Evolutionary conservation across 2,888 invertebrate genomes (phyloP).

Genomic region (Idaea biselata): DNA sequence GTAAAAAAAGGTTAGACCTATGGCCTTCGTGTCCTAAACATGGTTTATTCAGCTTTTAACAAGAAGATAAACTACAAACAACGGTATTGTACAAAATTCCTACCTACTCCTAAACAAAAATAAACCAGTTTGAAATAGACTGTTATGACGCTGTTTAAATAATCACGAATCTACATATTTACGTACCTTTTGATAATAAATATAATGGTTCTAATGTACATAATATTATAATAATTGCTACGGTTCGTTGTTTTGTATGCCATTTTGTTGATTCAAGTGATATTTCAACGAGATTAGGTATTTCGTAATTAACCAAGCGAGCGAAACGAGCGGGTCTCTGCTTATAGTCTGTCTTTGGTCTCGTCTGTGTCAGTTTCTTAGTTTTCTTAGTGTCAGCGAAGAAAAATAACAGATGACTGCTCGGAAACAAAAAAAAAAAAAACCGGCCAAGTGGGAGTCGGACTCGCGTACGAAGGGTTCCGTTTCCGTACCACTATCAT

Average conservation of each 20-base stretch:
- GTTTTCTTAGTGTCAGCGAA: too few relatives aligned
- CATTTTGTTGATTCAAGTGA: neutral
- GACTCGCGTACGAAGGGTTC: too few relatives aligned
- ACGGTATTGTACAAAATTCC: neutral
- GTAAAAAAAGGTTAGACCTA: too few relatives aligned
- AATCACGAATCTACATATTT: neutral
- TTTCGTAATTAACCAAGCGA: neutral
- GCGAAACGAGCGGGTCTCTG: too few relatives aligned
- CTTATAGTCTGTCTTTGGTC: too few relatives aligned
- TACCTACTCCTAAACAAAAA: neutral
- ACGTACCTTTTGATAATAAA: neutral
- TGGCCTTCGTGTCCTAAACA: too few relatives aligned
- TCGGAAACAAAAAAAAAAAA: too few relatives aligned
- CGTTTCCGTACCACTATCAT: too few relatives aligned
- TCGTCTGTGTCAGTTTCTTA: too few relatives aligned
- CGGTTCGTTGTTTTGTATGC: neutral
- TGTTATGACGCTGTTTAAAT: neutral
- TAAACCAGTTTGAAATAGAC: neutral
- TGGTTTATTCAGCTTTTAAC: too few relatives aligned
- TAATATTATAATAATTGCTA: neutral
- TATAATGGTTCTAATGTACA: neutral
- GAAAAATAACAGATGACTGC: too few relatives aligned
- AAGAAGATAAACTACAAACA: neutral
- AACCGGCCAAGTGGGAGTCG: too few relatives aligned
- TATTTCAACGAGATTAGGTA: neutral